Conservation (phyloP, 1,140 invertebrate species). For the Hermetia illucens region DNA sequence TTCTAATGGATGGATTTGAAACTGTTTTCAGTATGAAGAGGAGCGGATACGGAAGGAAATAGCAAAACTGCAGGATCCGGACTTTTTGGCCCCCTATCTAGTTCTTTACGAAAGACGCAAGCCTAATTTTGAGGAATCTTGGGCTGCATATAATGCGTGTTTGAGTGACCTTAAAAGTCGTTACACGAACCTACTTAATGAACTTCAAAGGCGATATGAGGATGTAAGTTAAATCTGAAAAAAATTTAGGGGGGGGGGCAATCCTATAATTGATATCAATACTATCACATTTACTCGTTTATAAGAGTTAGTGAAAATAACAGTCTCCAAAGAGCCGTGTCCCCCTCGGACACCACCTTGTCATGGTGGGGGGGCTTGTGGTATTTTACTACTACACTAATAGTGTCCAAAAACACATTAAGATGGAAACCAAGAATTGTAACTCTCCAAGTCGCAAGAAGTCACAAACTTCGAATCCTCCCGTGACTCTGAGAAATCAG, state of each 20-base stretch:
- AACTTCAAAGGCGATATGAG: conserved; percentile 37
- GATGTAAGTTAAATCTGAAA: conserved; percentile 18
- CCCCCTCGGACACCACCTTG: no score
- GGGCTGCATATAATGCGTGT: conserved; percentile 32
- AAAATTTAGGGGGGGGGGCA: not conserved
- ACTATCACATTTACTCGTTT: not conserved
- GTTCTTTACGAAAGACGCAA: conserved; percentile 32
- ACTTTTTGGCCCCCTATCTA: conserved; percentile 43
- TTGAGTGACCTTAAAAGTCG: conserved; percentile 38
- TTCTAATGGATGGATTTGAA: no score
- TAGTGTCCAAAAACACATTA: no score
- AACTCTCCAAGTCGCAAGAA: no score
- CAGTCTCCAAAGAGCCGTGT: not conserved
- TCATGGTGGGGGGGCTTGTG: no score
- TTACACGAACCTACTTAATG: conserved; percentile 35
- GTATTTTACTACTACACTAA: no score
- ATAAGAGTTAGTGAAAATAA: not conserved
- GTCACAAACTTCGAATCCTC: no score
- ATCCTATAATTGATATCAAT: not conserved
- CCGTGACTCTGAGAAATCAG: no score
- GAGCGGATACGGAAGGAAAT: conserved; percentile 21
- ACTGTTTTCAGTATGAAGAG: conserved; percentile 26
- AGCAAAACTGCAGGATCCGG: conserved; percentile 27
- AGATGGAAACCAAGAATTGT: no score
- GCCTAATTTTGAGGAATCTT: conserved; percentile 24